Base-by-base conservation (phyloP, 23 tunicate species). In the Diplosoma virens region DNA sequence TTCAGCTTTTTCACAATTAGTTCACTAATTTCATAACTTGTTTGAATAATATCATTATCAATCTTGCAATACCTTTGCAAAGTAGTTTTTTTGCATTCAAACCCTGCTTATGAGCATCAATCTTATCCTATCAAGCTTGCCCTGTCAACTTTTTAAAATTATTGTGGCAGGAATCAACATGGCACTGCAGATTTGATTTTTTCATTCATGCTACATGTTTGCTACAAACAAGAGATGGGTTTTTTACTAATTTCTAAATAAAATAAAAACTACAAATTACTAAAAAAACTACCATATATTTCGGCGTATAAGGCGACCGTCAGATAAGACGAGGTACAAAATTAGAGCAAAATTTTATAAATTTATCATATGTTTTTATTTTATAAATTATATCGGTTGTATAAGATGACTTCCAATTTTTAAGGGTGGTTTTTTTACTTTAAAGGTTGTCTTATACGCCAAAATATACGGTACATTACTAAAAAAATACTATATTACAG, bases 81-180 rank as follows among this genome's bases (percentile, higher is more conserved):
- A 78, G 73, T 65, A 37, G 53, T 36, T 78, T 78, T 74, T 65
- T 59, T 41, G 82, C 59, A 34, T 41, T 33, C 37, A 79, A 79
- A 32, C 27, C 59, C 35, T 37, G 47, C 48, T 48, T 72, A 72
- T 47, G 61, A 48, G 27, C 61, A 47, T 48, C 26, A 72, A 72
- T 72, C 66, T 79, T 79, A 66, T 79, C 76, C 84, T 79, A 65
- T 66, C 84, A 30, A n/a, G n/a, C n/a, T n/a, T n/a, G n/a, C n/a
- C n/a, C n/a, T 30, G 66, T 80, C 50, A 80, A 35, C 33, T 72
- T 23, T 24, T 72, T 47, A 6, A 72, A 61, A 72, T 72, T 72
- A 72, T 61, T 36, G 26, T 72, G 61, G 61, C 78, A 72, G 78
- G 35, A 72, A 23, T 72, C 78, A 72, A 47, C 47, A 72, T 72